Percentiles rank a stretch among this genome's conserved stretches.
Conservation (phyloP, 2,797 vertebrate species). For the Microctenopoma stevenorrisi region DNA sequence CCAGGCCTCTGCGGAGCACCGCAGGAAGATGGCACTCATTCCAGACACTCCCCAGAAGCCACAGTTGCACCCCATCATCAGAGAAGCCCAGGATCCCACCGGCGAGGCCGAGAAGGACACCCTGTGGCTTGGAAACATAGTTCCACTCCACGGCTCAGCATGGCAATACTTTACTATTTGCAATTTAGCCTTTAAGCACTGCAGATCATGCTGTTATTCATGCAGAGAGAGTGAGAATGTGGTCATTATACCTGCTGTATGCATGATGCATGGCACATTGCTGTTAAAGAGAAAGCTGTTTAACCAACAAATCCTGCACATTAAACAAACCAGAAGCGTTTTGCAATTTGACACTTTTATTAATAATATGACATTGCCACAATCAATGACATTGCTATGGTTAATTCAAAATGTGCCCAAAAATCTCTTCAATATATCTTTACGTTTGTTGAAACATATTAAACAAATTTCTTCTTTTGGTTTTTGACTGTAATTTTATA, state of each 20-base stretch:
- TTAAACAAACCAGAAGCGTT: neutral
- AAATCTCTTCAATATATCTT: neutral
- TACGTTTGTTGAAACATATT: neutral
- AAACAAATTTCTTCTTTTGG: too few species aligned
- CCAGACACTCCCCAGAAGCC: constrained; percentile 75
- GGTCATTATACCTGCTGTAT: neutral
- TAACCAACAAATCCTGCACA: neutral
- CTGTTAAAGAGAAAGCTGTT: neutral
- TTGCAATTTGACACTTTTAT: neutral
- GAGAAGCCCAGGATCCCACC: constrained; percentile 50
- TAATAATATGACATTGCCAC: neutral
- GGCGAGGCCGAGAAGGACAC: constrained; percentile 48
- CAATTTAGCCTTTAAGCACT: constrained; percentile 10
- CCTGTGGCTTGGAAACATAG: constrained; percentile 44
- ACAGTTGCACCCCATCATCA: constrained; percentile 76
- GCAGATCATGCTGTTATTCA: neutral
- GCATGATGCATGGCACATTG: neutral
- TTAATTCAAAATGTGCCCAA: too few species aligned
- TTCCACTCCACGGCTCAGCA: constrained; percentile 37
- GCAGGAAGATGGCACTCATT: constrained; percentile 72
- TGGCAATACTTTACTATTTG: constrained; percentile 29
- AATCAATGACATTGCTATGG: too few species aligned
- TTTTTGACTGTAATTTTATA: too few species aligned
- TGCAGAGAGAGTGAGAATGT: constrained; percentile 2
- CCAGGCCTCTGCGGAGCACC: constrained; percentile 63